phyloP scores from a whole-genome alignment of 2,113 vertebrate species.

The Hemiscyllium ocellatum region DNA sequence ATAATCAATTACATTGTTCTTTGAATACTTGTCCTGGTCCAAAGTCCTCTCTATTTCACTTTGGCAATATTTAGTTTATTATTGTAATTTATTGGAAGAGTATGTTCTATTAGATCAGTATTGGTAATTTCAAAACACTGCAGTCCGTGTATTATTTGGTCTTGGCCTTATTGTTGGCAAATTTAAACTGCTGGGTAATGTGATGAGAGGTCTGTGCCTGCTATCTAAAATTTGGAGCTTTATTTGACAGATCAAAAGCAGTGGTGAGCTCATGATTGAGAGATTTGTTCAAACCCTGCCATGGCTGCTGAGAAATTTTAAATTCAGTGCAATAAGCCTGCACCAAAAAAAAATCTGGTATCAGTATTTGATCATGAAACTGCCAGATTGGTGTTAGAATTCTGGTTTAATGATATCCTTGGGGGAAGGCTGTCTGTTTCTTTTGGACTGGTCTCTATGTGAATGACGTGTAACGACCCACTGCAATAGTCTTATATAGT shows the following conservation, averaged over 20 bases:
- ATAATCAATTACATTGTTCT: neutral
- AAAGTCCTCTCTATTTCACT: neutral
- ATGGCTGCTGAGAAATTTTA: too few species aligned
- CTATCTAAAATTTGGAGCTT: neutral
- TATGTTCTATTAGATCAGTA: neutral
- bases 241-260: neutral
- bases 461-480: neutral
- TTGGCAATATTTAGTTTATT: neutral
- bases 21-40: neutral
- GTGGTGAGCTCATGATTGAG: neutral
- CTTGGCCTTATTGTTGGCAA: neutral
- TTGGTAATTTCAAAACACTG: neutral
- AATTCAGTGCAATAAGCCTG: neutral
- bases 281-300: neutral
- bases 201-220: neutral
- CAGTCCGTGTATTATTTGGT: neutral
- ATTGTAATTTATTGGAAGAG: neutral
- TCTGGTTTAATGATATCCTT: neutral
- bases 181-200: neutral
- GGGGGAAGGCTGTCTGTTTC: neutral
- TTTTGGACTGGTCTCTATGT: neutral
- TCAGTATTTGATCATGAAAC: neutral
- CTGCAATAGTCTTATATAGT: too few species aligned
- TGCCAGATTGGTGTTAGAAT: neutral
- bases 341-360: neutral